phyloP scores from a whole-genome alignment of 2,797 vertebrate genomes.

The Ispidina lecontei region DNA sequence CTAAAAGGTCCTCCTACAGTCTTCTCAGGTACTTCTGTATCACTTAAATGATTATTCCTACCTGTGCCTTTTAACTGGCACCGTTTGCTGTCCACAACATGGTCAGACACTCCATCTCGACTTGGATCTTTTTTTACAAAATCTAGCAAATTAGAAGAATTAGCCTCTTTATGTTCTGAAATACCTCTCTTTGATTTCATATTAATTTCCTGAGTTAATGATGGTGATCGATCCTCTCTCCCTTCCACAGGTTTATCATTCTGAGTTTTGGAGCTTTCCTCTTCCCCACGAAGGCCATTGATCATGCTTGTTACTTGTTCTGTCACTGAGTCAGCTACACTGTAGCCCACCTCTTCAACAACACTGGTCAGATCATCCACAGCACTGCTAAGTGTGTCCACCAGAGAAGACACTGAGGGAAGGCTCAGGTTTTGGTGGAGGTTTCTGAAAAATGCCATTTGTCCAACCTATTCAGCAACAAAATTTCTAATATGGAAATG shows the following conservation, averaged over 20 bases:
- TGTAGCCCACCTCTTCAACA: constrained; percentile 87
- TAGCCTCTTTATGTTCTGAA: constrained; percentile 21
- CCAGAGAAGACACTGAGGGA: constrained; percentile 89
- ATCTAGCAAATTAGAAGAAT: background rate
- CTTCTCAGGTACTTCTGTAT: constrained; percentile 17
- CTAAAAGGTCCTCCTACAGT: constrained; percentile 11
- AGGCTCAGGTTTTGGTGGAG: constrained; percentile 87
- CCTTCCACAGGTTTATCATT: background rate
- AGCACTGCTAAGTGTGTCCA: constrained; percentile 87
- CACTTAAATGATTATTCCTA: background rate
- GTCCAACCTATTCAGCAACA: constrained; percentile 11
- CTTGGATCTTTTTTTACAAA: background rate
- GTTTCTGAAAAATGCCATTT: constrained; percentile 95
- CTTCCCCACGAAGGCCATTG: constrained; percentile 80
- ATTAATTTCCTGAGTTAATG: background rate
- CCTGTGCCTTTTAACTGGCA: background rate
- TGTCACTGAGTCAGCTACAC: constrained; percentile 90
- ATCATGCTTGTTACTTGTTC: constrained; percentile 92
- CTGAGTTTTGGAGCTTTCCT: constrained; percentile 45
- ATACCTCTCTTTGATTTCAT: background rate
- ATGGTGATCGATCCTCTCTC: background rate
- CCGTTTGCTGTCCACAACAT: background rate
- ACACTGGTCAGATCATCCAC: constrained; percentile 87
- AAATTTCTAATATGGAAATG: background rate
- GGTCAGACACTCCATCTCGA: background rate